phyloP scores from a whole-genome alignment of 2,888 invertebrate species.

The Aquatica leii region DNA sequence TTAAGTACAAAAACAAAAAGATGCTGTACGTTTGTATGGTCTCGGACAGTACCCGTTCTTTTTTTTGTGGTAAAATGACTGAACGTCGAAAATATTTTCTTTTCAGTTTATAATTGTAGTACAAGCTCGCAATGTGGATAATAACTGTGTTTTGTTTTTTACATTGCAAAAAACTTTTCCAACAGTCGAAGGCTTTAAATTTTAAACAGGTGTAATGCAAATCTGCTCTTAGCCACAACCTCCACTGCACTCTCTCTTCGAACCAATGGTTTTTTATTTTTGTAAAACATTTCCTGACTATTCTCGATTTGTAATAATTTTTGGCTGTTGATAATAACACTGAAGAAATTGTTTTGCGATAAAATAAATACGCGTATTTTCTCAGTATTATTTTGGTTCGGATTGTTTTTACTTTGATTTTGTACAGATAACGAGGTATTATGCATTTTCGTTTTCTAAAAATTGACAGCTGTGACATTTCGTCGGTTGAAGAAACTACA shows the following conservation, averaged over 20 bases:
- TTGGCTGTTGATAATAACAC: constrained; percentile 46
- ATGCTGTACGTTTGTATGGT: not conserved
- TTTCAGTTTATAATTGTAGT: constrained; percentile 42
- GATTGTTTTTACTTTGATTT: too few species aligned
- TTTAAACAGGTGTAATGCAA: constrained; percentile 47
- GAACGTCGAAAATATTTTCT: constrained; percentile 32
- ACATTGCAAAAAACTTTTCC: constrained; percentile 41
- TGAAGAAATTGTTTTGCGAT: constrained; percentile 47
- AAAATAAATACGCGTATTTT: constrained; percentile 50
- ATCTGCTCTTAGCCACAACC: constrained; percentile 47
- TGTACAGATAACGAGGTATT: too few species aligned
- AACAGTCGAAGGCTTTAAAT: constrained; percentile 41
- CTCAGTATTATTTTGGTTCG: constrained; percentile 43
- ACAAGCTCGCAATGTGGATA: constrained; percentile 41
- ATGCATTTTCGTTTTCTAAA: too few species aligned
- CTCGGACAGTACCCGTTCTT: not conserved
- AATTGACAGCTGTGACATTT: too few species aligned
- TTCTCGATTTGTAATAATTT: constrained; percentile 34
- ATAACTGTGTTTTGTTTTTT: constrained; percentile 39
- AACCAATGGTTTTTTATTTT: constrained; percentile 46
- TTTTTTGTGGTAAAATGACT: not conserved
- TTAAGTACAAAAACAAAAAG: constrained; percentile 11
- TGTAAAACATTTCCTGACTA: constrained; percentile 41
- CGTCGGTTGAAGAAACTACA: too few species aligned
- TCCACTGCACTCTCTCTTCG: constrained; percentile 48